These are phyloP conservation scores for Gavialis gangeticus DNA, from an alignment of 2,113 vertebrate species.

Conservation along the genomic window DNA sequence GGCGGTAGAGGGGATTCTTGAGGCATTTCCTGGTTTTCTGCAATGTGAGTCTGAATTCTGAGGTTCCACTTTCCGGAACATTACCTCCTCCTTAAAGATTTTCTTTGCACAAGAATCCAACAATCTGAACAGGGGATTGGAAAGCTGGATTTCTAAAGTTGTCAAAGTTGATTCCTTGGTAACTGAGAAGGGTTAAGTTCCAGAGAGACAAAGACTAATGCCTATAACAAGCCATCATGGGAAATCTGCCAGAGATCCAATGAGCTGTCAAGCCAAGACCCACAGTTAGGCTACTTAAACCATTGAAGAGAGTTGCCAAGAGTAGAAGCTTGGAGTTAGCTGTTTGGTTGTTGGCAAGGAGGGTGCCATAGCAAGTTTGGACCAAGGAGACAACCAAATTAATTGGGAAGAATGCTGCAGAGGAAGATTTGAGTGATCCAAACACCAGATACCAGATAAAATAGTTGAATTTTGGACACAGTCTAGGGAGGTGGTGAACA, in stretches of 20 bases:
- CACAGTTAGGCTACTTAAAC: accelerated
- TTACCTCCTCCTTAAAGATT: neutral
- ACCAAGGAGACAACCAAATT: neutral
- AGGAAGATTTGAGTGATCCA: neutral
- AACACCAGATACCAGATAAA: neutral
- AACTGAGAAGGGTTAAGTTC: neutral
- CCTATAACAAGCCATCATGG: neutral
- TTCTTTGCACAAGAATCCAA: neutral
- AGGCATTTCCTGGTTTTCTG: constrained; percentile 11
- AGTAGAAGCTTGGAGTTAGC: neutral
- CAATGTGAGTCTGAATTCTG: neutral
- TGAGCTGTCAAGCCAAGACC: neutral
- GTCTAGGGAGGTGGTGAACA: neutral
- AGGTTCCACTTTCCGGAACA: neutral
- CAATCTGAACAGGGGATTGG: neutral
- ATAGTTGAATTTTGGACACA: neutral
- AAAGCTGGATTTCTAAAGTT: neutral
- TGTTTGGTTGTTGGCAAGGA: neutral
- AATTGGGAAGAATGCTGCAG: neutral
- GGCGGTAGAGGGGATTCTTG: accelerated
- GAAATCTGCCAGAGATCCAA: neutral
- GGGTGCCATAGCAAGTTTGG: neutral
- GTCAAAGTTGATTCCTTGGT: neutral
- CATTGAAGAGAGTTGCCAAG: neutral
- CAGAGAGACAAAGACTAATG: neutral